A percentile compares a stretch with the other conserved stretches of the same genome.
Evolutionary conservation across 2,113 vertebrate genomes (phyloP).

Genomic region (Colossoma macropomum): DNA sequence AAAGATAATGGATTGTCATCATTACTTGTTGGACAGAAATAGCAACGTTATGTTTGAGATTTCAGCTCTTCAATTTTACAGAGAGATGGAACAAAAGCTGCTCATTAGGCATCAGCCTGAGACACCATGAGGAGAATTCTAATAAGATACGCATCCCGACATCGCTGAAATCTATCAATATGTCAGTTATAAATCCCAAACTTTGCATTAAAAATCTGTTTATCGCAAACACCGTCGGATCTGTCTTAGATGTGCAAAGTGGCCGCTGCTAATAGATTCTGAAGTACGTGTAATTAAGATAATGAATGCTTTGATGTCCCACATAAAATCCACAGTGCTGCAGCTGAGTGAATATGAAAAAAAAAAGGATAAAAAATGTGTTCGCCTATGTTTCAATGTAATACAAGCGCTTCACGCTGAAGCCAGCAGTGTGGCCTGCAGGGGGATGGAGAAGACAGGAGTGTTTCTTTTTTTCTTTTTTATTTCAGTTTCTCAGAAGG

Average conservation of each 20-base stretch:
- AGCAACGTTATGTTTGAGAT: conserved; percentile 24
- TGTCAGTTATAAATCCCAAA: conserved; percentile 40
- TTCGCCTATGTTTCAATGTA: conserved; percentile 53
- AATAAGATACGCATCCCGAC: not conserved
- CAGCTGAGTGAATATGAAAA: conserved; percentile 44
- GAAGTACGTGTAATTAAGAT: conserved; percentile 72
- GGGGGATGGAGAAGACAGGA: conserved; percentile 27
- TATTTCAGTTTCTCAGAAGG: conserved; percentile 34
- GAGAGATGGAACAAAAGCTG: not conserved
- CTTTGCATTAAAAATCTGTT: conserved; percentile 73
- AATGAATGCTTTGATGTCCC: conserved; percentile 75
- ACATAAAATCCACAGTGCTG: conserved; percentile 59
- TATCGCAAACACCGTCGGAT: conserved; percentile 54
- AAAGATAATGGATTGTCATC: not conserved
- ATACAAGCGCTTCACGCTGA: conserved; percentile 16
- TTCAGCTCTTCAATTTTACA: conserved; percentile 12
- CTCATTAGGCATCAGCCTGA: conserved; percentile 2
- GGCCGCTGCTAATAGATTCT: conserved; percentile 62
- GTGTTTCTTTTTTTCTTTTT: not conserved
- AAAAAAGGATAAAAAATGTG: conserved; percentile 47
- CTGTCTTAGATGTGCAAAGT: conserved; percentile 64
- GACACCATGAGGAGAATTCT: conserved; percentile 24
- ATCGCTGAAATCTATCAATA: conserved; percentile 22
- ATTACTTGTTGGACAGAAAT: conserved; percentile 4
- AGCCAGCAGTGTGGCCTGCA: not conserved